Evolutionary conservation across 1,140 invertebrate genomes (phyloP).

Genomic region (Drosophila varians): DNA sequence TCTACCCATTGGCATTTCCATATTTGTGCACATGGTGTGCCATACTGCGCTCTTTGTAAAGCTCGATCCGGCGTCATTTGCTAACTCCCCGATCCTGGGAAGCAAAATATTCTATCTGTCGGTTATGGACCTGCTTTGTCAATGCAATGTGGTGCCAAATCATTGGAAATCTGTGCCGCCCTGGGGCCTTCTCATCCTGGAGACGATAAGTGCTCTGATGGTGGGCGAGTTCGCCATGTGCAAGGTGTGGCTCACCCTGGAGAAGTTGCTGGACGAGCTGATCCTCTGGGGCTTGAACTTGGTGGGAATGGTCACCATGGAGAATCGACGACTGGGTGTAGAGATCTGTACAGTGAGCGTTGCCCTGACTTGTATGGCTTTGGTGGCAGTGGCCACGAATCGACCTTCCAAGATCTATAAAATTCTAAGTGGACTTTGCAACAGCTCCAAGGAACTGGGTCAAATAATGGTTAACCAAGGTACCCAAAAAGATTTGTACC

Average conservation of each 20-base stretch:
- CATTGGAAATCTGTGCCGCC: background rate
- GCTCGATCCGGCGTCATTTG: background rate
- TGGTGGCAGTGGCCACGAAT: slow-evolving; percentile 6
- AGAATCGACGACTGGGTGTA: background rate
- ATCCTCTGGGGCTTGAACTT: background rate
- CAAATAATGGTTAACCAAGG: too few relatives aligned
- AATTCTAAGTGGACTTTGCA: background rate
- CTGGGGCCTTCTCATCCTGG: slow-evolving; percentile 10
- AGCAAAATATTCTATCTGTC: slow-evolving; percentile 30
- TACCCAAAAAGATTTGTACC: too few relatives aligned
- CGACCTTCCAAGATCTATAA: background rate
- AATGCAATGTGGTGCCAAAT: background rate
- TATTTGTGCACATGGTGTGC: slow-evolving; percentile 9
- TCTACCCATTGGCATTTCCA: background rate
- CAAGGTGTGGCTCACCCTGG: slow-evolving; percentile 2
- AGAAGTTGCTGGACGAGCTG: background rate
- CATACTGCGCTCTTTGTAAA: slow-evolving; percentile 16
- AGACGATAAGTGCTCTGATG: slow-evolving; percentile 1
- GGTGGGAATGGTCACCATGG: background rate
- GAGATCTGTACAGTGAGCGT: background rate
- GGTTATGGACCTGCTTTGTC: slow-evolving; percentile 7
- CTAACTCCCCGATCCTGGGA: background rate
- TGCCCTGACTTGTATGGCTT: background rate
- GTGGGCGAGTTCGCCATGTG: slow-evolving; percentile 8
- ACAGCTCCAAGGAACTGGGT: background rate